Conservation (phyloP, 2,797 vertebrate genomes). For the Pachyuromys duprasi region DNA sequence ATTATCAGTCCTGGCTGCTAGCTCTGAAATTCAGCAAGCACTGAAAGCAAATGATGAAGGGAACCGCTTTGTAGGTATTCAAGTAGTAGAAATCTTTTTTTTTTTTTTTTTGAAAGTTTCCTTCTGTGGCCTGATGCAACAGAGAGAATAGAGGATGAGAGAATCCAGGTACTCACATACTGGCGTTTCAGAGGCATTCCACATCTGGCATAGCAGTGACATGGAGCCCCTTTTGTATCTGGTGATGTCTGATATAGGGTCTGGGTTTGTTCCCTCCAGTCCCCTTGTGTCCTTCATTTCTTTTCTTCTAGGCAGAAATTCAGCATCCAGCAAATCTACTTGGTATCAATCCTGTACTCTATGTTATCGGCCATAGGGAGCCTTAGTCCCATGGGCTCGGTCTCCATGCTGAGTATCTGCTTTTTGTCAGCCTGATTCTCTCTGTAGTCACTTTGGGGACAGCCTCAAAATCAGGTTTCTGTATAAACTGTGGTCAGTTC, state of each 20-base stretch:
- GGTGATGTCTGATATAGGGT: background rate
- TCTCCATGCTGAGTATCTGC: background rate
- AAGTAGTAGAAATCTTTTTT: slow-evolving; percentile 92
- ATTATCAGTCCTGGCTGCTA: slow-evolving; percentile 85
- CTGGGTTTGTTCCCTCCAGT: background rate
- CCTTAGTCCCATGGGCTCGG: background rate
- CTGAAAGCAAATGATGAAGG: background rate
- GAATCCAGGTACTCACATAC: slow-evolving; percentile 82
- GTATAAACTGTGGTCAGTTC: background rate
- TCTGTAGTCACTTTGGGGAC: background rate
- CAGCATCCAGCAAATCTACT: background rate
- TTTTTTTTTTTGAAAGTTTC: slow-evolving; percentile 94
- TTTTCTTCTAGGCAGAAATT: background rate
- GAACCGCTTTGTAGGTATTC: slow-evolving; percentile 88
- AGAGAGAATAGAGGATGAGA: slow-evolving; percentile 93
- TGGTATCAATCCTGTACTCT: background rate
- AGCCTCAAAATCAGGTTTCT: background rate
- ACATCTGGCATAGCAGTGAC: slow-evolving; percentile 91
- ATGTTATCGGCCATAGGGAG: background rate
- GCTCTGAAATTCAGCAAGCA: background rate
- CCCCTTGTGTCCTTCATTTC: background rate
- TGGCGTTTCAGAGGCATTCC: slow-evolving; percentile 88
- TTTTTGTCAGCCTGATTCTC: background rate
- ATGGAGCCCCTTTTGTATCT: slow-evolving; percentile 91
- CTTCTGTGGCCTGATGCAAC: slow-evolving; percentile 94